A percentile compares a stretch with the other conserved stretches of the same genome.
Conservation (phyloP, 2,113 vertebrate species). For the Collichthys lucidus region DNA sequence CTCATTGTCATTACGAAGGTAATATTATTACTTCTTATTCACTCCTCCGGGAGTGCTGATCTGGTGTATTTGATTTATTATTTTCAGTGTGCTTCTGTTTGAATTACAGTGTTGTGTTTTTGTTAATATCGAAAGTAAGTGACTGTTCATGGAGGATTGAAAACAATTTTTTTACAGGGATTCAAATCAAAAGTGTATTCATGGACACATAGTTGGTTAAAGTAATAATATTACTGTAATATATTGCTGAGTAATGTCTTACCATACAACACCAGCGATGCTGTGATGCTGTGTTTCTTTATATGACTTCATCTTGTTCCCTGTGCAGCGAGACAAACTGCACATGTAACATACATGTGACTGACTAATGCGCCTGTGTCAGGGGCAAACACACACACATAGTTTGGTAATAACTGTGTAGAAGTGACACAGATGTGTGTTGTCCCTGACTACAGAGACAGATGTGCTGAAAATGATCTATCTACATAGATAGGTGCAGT, state of each 20-base stretch:
- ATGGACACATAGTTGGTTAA: not conserved
- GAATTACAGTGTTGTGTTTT: not conserved
- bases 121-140: not conserved
- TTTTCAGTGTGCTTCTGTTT: not conserved
- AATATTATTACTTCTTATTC: slow-evolving; percentile 46
- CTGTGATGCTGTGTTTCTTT: slow-evolving; percentile 44
- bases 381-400: slow-evolving; percentile 12
- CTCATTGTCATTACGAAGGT: slow-evolving; percentile 33
- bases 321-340: not conserved
- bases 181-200: not conserved
- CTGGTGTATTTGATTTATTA: not conserved
- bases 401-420: not conserved
- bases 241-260: slow-evolving; percentile 41
- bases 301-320: slow-evolving; percentile 1
- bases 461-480: slow-evolving; percentile 18
- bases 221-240: slow-evolving; percentile 48
- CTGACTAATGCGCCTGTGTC: not conserved
- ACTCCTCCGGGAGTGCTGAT: not conserved
- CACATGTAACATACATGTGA: slow-evolving; percentile 9
- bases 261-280: not conserved
- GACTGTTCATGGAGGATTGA: not conserved
- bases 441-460: slow-evolving; percentile 9
- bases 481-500: slow-evolving; percentile 34
- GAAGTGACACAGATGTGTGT: not conserved
- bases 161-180: not conserved